Evolutionary conservation across 1,140 invertebrate genomes (phyloP), one percentile per base, ranked within the genome.

Genomic region (Cherax quadricarinatus): DNA sequence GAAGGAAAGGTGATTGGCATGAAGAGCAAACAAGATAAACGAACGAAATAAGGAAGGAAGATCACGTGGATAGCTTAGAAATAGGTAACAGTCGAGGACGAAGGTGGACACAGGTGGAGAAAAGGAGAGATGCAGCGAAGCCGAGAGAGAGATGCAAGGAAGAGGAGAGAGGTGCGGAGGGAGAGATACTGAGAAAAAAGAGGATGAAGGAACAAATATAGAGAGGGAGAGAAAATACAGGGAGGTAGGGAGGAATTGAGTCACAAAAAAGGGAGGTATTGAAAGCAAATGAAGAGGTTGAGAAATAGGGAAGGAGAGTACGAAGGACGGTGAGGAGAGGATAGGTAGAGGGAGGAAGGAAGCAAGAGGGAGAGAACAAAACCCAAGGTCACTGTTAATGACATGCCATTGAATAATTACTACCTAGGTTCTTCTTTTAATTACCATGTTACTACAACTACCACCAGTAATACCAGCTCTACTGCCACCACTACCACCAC

Each of bases 401-500:
- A 78, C 88, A 90, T 81, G 88, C 62, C 48, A 84, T 85, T 78
- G 81, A 78, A 85, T 90, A 85, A 89, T 90, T 78, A 85, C 82
- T n/a, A n/a, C 41, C 53, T 3, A 53, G 14, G 51, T 41, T 30
- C 60, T 90, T 82, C 70, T 83, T 90, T 60, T 90, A 90, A 90
- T 90, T 90, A 90, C 73, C 51, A 78, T 73, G 62, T 66, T 41
- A 41, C 30, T 41, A 41, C 30, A 41, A 41, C 30, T 41, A 41
- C 30, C 30, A 6, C n/a, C 16, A 48, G 0, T 41, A 41, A 1
- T 41, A 41, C 30, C 30, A 41, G 30, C 30, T 0, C 30, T 2
- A 41, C 30, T 41, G 2, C 30, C 30, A 41, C 30, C 30, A 2
- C 30, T 2, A 41, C 30, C 30, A 41, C n/a, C n/a, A n/a, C n/a